Evolutionary conservation across 1,140 invertebrate species (phyloP).

Genomic region (Drosophila albomicans): DNA sequence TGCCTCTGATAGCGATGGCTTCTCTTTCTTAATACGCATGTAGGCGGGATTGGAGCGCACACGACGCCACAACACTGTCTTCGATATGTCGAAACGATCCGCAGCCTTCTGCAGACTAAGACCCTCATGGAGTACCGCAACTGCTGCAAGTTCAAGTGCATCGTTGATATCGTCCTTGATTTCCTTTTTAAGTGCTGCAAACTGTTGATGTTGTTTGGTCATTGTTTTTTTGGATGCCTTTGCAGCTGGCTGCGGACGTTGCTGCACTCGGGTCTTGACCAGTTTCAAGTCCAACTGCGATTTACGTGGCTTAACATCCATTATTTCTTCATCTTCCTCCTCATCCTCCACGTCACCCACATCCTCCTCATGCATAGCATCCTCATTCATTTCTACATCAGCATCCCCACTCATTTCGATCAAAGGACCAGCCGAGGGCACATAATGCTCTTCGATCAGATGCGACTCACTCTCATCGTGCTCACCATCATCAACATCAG

Average conservation of each 20-base stretch:
- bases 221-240: conserved; percentile 45
- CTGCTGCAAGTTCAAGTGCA: conserved; percentile 85
- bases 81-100: conserved; percentile 86
- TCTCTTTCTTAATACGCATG: conserved; percentile 85
- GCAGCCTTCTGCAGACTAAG: conserved; percentile 87
- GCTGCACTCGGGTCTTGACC: conserved; percentile 44
- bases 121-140: conserved; percentile 86
- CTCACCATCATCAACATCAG: conserved; percentile 47
- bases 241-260: conserved; percentile 6
- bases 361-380: conserved; percentile 46
- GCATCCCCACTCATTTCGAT: conserved; percentile 51
- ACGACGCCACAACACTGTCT: conserved; percentile 87
- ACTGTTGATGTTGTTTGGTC: conserved; percentile 51
- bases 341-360: conserved; percentile 51
- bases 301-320: conserved; percentile 60
- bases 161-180: conserved; percentile 69
- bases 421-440: conserved; percentile 41
- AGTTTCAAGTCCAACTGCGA: conserved; percentile 40
- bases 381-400: conserved; percentile 52
- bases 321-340: conserved; percentile 56
- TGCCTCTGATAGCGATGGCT: conserved; percentile 86
- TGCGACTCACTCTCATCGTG: conserved; percentile 63
- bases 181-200: conserved; percentile 55
- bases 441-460: conserved; percentile 76
- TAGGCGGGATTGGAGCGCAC: conserved; percentile 86